Evolutionary conservation across 1,140 invertebrate species (phyloP), one percentile per base, ranked within the genome.

Genomic region (Calephelis nemesis): DNA sequence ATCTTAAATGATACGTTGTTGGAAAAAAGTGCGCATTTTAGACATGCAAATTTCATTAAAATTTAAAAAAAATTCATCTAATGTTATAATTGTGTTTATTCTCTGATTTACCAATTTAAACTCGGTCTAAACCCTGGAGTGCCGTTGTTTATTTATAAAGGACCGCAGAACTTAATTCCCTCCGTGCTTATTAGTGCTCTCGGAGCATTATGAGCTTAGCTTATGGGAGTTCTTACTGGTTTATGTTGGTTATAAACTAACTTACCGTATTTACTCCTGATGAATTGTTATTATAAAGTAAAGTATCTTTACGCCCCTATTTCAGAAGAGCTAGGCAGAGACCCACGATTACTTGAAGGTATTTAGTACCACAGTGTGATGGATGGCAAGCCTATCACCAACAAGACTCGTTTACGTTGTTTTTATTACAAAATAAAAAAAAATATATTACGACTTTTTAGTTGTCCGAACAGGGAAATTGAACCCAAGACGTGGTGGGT

Each of bases 111-210:
- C 30, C 5, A 58, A 58, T 58, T 58, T 58, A 58, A 58, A 58
- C 15, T 58, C 11, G 11, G 19, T 39, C 30, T 58, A 15, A 39
- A 58, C 39, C 30, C 39, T 58, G 54, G 30, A 58, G 19, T 58
- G 30, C 30, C 39, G 54, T 54, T 54, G 52, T 58, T 58, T 58
- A 58, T 39, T 58, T 30, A 40, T 19, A 58, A 39, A 58, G 19
- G 54, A 39, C 19, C 54, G 11, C 54, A 30, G 30, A 58, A 58
- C 54, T 58, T 58, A 58, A 58, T 58, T 58, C 54, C 54, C 54
- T 58, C 6, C 54, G 54, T 58, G 54, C 54, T 58, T 58, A 58
- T 58, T 58, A 58, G 30, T 19, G 54, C 30, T 39, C 54, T 58
- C 10, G 30, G 19, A 58, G 11, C 30, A 39, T 58, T 58, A 58